phyloP scores from a whole-genome alignment of 2,888 invertebrate species.

The Hemaris fuciformis region DNA sequence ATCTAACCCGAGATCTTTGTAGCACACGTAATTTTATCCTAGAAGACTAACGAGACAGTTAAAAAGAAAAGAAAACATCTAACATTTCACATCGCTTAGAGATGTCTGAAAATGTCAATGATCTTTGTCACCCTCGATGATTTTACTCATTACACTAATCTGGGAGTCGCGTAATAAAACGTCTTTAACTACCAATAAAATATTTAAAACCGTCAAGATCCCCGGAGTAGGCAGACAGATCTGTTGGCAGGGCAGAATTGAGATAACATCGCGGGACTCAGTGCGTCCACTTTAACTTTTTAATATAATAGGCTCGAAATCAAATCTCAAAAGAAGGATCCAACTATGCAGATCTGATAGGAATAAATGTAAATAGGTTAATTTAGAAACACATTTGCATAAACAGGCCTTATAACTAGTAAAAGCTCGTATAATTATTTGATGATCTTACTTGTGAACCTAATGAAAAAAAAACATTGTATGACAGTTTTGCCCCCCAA shows the following conservation, averaged over 20 bases:
- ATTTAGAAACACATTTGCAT: too few relatives aligned
- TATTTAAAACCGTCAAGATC: slow-evolving; percentile 69
- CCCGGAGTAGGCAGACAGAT: slow-evolving; percentile 61
- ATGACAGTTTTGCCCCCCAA: neutral
- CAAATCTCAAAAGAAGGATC: too few relatives aligned
- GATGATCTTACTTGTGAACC: too few relatives aligned
- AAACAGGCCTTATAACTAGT: too few relatives aligned
- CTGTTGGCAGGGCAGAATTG: neutral
- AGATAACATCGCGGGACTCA: neutral
- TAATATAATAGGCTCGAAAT: neutral
- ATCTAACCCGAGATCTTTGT: too few relatives aligned
- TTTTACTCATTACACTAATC: slow-evolving; percentile 75
- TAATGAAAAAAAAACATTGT: too few relatives aligned
- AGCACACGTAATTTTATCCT: neutral
- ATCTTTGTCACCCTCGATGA: slow-evolving; percentile 63
- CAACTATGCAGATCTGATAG: too few relatives aligned
- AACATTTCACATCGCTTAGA: neutral
- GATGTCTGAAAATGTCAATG: slow-evolving; percentile 37
- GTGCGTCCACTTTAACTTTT: neutral
- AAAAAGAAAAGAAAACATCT: neutral
- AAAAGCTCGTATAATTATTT: too few relatives aligned
- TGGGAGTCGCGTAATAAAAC: slow-evolving; percentile 67
- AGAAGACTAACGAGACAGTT: neutral
- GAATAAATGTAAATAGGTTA: too few relatives aligned
- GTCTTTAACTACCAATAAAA: slow-evolving; percentile 76